A percentile compares a stretch with the other conserved stretches of the same genome.
Evolutionary conservation across 2,888 invertebrate genomes (phyloP).

Genomic region (Diaprepes abbreviatus): DNA sequence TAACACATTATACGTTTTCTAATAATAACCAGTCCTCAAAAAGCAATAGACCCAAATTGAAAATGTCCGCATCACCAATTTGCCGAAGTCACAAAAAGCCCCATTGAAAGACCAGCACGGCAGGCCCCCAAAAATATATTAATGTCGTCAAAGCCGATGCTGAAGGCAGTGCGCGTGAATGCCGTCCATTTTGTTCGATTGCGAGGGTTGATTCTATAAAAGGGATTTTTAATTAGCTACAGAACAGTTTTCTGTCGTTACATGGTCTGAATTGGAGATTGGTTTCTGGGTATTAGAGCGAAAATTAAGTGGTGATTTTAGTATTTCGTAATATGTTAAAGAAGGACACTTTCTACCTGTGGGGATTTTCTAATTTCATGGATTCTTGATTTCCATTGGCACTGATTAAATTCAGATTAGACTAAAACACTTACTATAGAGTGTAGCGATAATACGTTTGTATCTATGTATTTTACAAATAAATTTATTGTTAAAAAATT

Average conservation of each 20-base stretch:
- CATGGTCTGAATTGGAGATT: constrained; percentile 44
- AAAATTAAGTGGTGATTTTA: constrained; percentile 22
- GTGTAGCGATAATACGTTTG: too few relatives aligned
- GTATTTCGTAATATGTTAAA: too few relatives aligned
- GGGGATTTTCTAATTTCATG: too few relatives aligned
- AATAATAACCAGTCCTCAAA: constrained; percentile 35
- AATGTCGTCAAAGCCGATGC: constrained; percentile 49
- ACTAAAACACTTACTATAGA: too few relatives aligned
- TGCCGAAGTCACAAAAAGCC: constrained; percentile 46
- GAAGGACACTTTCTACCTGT: too few relatives aligned
- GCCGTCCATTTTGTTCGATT: constrained; percentile 50
- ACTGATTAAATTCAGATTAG: too few relatives aligned
- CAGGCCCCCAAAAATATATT: constrained; percentile 40
- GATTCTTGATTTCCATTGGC: too few relatives aligned
- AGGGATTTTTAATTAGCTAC: constrained; percentile 48
- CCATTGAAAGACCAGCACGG: constrained; percentile 30
- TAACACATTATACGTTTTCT: background rate
- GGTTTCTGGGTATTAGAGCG: constrained; percentile 20
- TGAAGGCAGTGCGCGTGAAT: constrained; percentile 49
- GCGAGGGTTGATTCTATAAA: constrained; percentile 43
- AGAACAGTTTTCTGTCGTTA: constrained; percentile 44
- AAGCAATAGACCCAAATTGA: constrained; percentile 44
- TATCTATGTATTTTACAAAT: too few relatives aligned
- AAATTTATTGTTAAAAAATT: too few relatives aligned
- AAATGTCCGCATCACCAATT: constrained; percentile 48